phyloP scores from a whole-genome alignment of 2,888 invertebrate species.

The Eurytoma californica region DNA sequence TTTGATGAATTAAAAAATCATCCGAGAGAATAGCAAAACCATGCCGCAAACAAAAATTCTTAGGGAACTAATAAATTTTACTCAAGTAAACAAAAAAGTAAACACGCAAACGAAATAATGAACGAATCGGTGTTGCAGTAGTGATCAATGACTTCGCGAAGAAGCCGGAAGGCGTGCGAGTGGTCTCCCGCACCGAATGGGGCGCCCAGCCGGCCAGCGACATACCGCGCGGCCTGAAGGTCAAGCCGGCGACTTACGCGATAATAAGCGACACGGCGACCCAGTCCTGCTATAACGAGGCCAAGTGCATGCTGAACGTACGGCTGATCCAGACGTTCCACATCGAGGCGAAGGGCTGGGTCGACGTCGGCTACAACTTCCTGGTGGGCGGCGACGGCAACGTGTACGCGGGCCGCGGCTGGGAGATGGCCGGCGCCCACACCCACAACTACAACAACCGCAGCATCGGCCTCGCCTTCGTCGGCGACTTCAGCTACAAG shows the following conservation, averaged over 20 bases:
- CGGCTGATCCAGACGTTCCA: slow-evolving; percentile 75
- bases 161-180: slow-evolving; percentile 65
- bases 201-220: slow-evolving; percentile 79
- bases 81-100: too few relatives aligned
- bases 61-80: too few relatives aligned
- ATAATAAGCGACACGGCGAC: slow-evolving; percentile 68
- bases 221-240: slow-evolving; percentile 57
- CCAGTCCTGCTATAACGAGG: slow-evolving; percentile 68
- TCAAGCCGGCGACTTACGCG: slow-evolving; percentile 68
- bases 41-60: too few relatives aligned
- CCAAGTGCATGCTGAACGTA: slow-evolving; percentile 64
- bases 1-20: too few relatives aligned
- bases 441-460: slow-evolving; percentile 80
- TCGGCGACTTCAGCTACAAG: slow-evolving; percentile 82
- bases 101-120: too few relatives aligned
- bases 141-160: slow-evolving; percentile 39
- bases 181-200: slow-evolving; percentile 81
- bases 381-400: slow-evolving; percentile 87
- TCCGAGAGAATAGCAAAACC: too few relatives aligned
- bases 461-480: slow-evolving; percentile 84
- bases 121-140: background rate
- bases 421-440: slow-evolving; percentile 85
- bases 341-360: slow-evolving; percentile 80
- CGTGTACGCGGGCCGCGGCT: slow-evolving; percentile 85
- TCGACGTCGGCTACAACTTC: slow-evolving; percentile 80